Evolutionary conservation across 2,797 vertebrate species (phyloP), one percentile per base, ranked within the genome.

Genomic region (Rallus crepitans): DNA sequence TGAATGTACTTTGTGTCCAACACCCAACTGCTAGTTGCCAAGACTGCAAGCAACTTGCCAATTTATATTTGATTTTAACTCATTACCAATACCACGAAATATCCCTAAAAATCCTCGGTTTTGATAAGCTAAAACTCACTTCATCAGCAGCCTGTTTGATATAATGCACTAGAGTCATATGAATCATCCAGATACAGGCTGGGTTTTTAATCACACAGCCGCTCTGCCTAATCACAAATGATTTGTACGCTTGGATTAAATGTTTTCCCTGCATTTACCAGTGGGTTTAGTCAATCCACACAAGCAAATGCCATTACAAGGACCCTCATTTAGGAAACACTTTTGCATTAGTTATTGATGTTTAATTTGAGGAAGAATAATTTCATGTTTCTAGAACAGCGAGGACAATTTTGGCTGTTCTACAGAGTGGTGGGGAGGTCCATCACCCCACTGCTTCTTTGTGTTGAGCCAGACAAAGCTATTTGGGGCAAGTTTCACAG

Each of bases 21-120:
- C 31, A 84, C 25, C 57, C 91, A 75, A 94, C 95, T 95, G 97
- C 64, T 70, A 68, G 47, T 53, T 82, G 53, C 79, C 93, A 70
- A 87, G 15, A 18, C 53, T 81, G 28, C 72, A 87, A 87, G 45
- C 94, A 81, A 35, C 42, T 87, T 73, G 81, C 52, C 80, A 83
- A 55, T 70, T 89, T 89, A 47, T 52, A 6, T 79, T 50, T 90
- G 31, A 53, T 72, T 96, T 93, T 65, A 63, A 65, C 11, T 80
- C 8, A 23, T 47, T 69, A 73, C 42, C 25, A 78, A n/a, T 73
- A 92, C 52, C 53, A 75, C 20, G 87, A 91, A 57, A 59, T 39
- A 35, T 42, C 8, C 35, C 30, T 33, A 35, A 73, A 76, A 82
- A 5, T 63, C 55, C 24, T 39, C 69, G 63, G 2, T 87, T 90